phyloP scores from a whole-genome alignment of 2,113 vertebrate species.

The Megaptera novaeangliae region DNA sequence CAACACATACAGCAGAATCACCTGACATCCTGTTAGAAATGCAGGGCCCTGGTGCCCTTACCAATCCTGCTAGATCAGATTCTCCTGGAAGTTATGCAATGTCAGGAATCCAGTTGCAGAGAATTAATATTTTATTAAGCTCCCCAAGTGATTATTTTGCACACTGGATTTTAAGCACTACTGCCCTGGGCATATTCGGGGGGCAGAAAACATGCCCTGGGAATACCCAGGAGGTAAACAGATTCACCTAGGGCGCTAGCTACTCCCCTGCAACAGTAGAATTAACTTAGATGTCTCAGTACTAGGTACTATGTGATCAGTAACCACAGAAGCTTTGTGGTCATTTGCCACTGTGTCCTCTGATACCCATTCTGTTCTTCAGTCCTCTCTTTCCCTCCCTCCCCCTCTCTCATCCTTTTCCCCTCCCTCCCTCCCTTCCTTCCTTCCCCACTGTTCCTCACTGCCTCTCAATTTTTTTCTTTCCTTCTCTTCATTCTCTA shows the following conservation, averaged over 20 bases:
- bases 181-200: neutral
- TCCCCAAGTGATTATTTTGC: neutral
- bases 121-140: neutral
- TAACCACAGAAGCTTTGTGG: neutral
- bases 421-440: no score
- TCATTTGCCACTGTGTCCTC: neutral
- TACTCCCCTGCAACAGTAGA: neutral
- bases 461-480: neutral
- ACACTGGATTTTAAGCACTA: neutral
- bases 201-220: neutral
- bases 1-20: neutral
- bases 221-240: neutral
- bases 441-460: neutral
- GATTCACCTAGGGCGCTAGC: neutral
- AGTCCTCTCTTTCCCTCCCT: neutral
- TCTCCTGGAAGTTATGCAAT: neutral
- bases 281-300: neutral
- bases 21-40: neutral
- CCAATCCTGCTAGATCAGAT: neutral
- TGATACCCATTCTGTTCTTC: neutral
- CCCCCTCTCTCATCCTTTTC: fast-evolving
- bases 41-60: no score
- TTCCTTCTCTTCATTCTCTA: neutral
- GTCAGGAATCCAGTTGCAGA: neutral
- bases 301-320: neutral